Percentiles rank a stretch among this genome's conserved stretches.
Evolutionary conservation across 2,888 invertebrate genomes (phyloP).

Genomic region (Eupithecia insigniata): DNA sequence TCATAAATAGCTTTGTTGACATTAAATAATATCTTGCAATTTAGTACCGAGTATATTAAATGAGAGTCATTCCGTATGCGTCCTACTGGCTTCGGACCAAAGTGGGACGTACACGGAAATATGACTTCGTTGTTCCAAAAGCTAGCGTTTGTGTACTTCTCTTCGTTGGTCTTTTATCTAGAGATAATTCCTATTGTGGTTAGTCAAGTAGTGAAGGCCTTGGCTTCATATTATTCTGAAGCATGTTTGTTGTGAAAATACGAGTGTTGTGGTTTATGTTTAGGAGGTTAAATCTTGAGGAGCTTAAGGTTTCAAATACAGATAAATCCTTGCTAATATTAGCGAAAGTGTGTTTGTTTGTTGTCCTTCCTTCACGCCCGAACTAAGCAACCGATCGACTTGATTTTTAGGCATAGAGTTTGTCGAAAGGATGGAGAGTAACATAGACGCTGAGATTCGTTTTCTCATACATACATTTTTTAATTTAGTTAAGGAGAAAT

Average conservation of each 20-base stretch:
- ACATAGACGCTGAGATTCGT: too few relatives aligned
- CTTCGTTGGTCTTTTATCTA: slow-evolving; percentile 6
- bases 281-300: background rate
- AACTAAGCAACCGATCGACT: too few relatives aligned
- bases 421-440: too few relatives aligned
- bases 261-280: slow-evolving; percentile 21
- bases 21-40: background rate
- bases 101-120: too few relatives aligned
- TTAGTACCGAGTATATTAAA: background rate
- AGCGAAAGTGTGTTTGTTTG: too few relatives aligned
- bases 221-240: slow-evolving; percentile 19
- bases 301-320: background rate
- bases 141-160: background rate
- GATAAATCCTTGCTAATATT: too few relatives aligned
- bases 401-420: too few relatives aligned
- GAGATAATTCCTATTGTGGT: slow-evolving; percentile 6
- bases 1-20: background rate
- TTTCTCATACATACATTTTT: too few relatives aligned
- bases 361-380: too few relatives aligned
- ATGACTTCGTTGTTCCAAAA: background rate
- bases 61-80: too few relatives aligned
- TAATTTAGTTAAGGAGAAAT: too few relatives aligned
- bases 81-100: too few relatives aligned
- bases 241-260: slow-evolving; percentile 20
- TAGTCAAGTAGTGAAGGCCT: slow-evolving; percentile 16